phyloP scores from a whole-genome alignment of 30 jellyfish, hydroid and myxozoan species.

The Morbakka virulenta region DNA sequence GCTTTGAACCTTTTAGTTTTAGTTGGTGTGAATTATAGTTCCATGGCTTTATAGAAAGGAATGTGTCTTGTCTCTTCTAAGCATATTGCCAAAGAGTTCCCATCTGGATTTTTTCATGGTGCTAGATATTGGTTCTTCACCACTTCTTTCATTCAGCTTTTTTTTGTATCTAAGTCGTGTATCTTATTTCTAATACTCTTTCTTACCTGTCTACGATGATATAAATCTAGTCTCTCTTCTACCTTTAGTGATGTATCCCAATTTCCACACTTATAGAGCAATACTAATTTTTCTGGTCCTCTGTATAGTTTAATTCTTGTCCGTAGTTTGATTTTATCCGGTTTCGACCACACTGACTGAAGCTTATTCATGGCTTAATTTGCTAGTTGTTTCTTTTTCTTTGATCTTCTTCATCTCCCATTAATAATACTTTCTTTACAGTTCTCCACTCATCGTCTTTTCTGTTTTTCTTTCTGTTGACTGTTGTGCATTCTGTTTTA shows the following conservation, averaged over 20 bases:
- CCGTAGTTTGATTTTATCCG: conserved; percentile 16
- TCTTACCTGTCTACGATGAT: conserved; percentile 24
- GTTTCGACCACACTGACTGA: neutral
- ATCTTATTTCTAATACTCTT: conserved; percentile 32
- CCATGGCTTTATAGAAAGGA: conserved; percentile 36
- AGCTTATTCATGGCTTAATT: conserved; percentile 13
- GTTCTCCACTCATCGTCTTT: conserved; percentile 1
- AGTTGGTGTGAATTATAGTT: conserved; percentile 9
- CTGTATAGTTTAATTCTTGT: conserved; percentile 12
- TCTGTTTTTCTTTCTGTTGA: neutral
- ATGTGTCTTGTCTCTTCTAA: conserved; percentile 28
- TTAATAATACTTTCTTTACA: too few species aligned
- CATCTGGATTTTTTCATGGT: conserved; percentile 30
- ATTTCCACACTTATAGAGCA: conserved; percentile 48
- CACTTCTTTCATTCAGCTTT: conserved; percentile 30
- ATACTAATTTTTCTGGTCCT: conserved; percentile 25
- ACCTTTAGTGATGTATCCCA: conserved; percentile 29
- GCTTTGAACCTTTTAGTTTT: conserved; percentile 1
- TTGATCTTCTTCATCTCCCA: conserved; percentile 14
- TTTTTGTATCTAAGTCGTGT: conserved; percentile 16
- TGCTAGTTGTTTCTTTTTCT: conserved; percentile 16
- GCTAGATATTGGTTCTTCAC: too few species aligned
- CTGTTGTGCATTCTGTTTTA: neutral
- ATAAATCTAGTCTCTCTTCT: conserved; percentile 30
- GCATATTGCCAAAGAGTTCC: conserved; percentile 45